These are phyloP conservation scores for Taxidea taxus DNA, from an alignment of 2,113 vertebrate species.

Conservation along the genomic window DNA sequence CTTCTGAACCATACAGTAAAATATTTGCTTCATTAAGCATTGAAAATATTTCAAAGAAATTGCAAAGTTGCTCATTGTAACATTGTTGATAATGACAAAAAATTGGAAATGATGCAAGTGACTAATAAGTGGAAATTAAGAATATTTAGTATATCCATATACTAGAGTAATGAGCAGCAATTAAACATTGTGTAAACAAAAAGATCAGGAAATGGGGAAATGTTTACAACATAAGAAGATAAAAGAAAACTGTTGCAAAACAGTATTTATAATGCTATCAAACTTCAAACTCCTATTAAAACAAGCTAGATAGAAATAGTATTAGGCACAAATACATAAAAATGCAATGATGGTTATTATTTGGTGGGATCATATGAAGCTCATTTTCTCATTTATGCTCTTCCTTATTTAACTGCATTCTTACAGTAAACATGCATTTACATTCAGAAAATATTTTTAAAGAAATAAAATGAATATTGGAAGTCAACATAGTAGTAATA, in stretches of 20 bases:
- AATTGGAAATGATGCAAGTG: background rate
- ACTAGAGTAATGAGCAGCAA: background rate
- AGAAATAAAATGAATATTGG: background rate
- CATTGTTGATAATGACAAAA: background rate
- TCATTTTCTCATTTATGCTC: background rate
- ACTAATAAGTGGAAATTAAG: background rate
- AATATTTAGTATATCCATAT: background rate
- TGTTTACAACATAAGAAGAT: background rate
- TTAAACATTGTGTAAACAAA: background rate
- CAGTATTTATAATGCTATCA: background rate
- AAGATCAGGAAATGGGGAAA: background rate
- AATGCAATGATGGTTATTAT: background rate
- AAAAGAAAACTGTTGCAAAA: background rate
- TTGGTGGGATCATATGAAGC: background rate
- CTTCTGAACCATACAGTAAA: background rate
- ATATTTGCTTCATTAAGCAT: background rate
- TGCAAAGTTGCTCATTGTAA: background rate
- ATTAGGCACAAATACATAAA: background rate
- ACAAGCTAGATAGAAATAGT: background rate
- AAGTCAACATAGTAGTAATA: background rate
- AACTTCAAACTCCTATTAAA: background rate
- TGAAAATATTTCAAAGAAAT: background rate
- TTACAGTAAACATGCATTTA: background rate
- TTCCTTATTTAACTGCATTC: background rate
- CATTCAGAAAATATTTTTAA: background rate